Base-by-base conservation (phyloP, 1,140 invertebrate species). In the Laupala kohalensis region DNA sequence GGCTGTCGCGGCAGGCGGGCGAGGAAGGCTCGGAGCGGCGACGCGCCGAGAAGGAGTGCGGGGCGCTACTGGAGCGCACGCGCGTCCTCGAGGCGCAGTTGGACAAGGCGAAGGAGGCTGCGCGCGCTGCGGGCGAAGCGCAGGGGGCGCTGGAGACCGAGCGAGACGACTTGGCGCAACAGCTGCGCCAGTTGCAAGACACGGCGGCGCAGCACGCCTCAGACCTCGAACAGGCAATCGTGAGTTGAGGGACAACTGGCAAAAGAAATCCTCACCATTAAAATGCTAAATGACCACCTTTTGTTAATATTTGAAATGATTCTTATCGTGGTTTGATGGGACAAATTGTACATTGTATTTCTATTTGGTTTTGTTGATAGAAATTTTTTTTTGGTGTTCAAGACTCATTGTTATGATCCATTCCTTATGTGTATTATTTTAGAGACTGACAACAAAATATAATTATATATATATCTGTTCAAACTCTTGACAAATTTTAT, bases 21-120 rank as follows among this genome's bases (percentile, higher is more conserved):
- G 91, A 92, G 76, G 91, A 92, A 77, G 90, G 90, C 23, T 82
- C 90, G 1, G 91, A 93, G 76, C 84, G 90, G 69, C 82, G 92
- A 73, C 82, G 90, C 72, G 88, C 91, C 0, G 86, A 92, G 72
- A 85, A 87, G 30, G 88, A 91, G 75, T 88, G 87, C 64, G 86
- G 86, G 70, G 84, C 84, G 73, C 78, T 92, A 64, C 84, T 84
- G 64, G 86, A 89, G 67, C 85, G 84, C 77, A 81, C 91, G 1
- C 84, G 85, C 72, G 84, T 86, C 71, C 81, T 90, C 63, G 85
- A 89, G 73, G 85, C 85, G 19, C 87, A 91, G 73, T 80, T 92
- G 64, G 88, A 90, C 73, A 89, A 90, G 78, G 84, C 86, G 72
- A 87, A 84, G 76, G 83, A 88, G 72, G 88, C 89, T 75, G 81